Evolutionary conservation across 2,113 vertebrate genomes (phyloP).

Genomic region (Apteryx mantelli): DNA sequence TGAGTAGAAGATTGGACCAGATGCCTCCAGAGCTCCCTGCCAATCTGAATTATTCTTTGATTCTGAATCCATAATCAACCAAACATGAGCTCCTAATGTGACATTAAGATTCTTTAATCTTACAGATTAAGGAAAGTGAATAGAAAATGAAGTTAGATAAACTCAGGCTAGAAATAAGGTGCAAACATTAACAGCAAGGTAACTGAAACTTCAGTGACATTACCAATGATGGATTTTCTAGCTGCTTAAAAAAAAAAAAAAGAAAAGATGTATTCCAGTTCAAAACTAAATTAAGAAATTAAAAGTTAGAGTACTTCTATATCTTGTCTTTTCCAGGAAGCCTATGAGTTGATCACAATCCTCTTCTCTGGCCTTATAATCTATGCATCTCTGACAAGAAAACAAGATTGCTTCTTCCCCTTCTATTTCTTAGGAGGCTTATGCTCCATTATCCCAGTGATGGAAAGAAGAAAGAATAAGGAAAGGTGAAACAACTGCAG

Average conservation of each 20-base stretch:
- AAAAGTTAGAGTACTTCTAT: background rate
- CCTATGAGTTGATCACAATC: background rate
- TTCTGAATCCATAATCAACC: background rate
- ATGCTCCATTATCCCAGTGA: background rate
- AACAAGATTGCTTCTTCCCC: background rate
- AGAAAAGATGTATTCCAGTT: background rate
- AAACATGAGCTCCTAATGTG: background rate
- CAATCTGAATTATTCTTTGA: background rate
- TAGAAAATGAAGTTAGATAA: background rate
- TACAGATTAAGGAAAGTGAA: background rate
- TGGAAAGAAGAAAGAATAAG: background rate
- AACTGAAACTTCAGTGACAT: background rate
- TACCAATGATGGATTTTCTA: background rate
- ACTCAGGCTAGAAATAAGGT: background rate
- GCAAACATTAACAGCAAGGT: background rate
- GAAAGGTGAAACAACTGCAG: slow-evolving; percentile 47
- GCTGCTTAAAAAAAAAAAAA: no score
- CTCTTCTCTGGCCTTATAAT: background rate
- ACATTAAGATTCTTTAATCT: background rate
- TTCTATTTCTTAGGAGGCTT: background rate
- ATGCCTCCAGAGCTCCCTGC: background rate
- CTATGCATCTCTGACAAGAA: slow-evolving; percentile 12
- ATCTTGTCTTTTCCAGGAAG: background rate
- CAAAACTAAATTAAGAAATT: background rate
- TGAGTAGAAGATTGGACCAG: background rate